Conservation (phyloP, 2,888 invertebrate genomes). For the Folsomia manolachei region DNA sequence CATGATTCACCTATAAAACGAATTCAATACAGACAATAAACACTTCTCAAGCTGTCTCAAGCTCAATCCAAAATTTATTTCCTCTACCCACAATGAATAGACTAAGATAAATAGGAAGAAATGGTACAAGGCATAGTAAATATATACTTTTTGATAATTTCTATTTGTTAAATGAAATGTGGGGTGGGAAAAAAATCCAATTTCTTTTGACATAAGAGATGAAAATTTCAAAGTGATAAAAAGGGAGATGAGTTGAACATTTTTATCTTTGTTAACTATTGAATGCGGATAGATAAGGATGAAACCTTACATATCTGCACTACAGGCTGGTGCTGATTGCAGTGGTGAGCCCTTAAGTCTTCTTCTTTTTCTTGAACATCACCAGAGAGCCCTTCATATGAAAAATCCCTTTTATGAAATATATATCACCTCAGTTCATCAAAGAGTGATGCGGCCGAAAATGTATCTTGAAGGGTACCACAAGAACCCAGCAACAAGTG, state of each 20-base stretch:
- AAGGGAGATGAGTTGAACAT: conserved; percentile 18
- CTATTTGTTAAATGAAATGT: not conserved
- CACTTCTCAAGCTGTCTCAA: too few species aligned
- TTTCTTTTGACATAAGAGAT: conserved; percentile 25
- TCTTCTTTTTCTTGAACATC: not conserved
- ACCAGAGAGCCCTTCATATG: conserved; percentile 7
- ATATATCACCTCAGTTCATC: conserved; percentile 9
- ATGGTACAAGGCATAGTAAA: too few species aligned
- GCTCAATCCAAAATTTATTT: too few species aligned
- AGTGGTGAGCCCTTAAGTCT: not conserved
- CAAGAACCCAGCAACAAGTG: not conserved
- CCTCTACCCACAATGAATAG: too few species aligned
- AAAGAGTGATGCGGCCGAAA: conserved; percentile 16
- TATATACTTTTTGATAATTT: not conserved
- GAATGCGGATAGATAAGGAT: not conserved
- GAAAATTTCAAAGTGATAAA: conserved; percentile 26
- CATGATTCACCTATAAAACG: too few species aligned
- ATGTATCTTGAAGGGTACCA: conserved; percentile 4
- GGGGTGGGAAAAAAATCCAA: conserved; percentile 15
- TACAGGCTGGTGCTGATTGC: not conserved
- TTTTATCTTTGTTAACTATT: conserved; percentile 9
- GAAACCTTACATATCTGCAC: not conserved
- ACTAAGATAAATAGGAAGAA: too few species aligned
- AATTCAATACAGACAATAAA: too few species aligned
- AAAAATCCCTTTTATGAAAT: not conserved